phyloP scores from a whole-genome alignment of 2,113 vertebrate genomes.

The Carollia perspicillata region DNA sequence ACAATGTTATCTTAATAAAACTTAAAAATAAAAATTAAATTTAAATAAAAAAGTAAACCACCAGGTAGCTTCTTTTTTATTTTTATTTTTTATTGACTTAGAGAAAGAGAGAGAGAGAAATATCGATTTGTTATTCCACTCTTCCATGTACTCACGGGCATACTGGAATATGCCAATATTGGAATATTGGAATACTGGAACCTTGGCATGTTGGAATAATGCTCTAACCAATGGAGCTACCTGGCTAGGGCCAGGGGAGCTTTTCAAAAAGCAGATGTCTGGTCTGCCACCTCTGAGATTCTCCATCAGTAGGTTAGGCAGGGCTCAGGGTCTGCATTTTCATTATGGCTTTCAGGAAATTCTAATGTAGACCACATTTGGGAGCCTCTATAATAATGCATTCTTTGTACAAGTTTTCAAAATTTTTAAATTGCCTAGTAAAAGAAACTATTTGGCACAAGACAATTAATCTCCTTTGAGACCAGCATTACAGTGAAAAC shows the following conservation, averaged over 20 bases:
- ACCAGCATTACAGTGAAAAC: not conserved
- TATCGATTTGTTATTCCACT: too few species aligned
- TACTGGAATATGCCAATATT: too few species aligned
- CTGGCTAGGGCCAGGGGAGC: not conserved
- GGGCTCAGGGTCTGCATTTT: not conserved
- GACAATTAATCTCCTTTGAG: not conserved
- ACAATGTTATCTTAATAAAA: not conserved
- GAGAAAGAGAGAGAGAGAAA: too few species aligned
- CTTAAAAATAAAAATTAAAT: not conserved
- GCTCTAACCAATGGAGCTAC: too few species aligned
- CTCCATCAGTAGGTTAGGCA: not conserved
- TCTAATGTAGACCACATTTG: not conserved
- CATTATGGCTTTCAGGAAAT: not conserved
- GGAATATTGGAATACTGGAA: too few species aligned
- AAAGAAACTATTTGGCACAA: not conserved
- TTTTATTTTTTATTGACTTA: too few species aligned
- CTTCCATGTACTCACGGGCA: too few species aligned
- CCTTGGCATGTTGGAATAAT: not conserved
- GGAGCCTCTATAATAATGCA: not conserved
- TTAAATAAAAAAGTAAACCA: not conserved
- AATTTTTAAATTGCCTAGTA: not conserved
- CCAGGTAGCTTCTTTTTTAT: not conserved
- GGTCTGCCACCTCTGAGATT: not conserved
- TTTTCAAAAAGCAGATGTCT: not conserved
- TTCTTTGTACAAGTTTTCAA: not conserved